Conservation (phyloP, 2,888 invertebrate species). For the Unio pictorum region DNA sequence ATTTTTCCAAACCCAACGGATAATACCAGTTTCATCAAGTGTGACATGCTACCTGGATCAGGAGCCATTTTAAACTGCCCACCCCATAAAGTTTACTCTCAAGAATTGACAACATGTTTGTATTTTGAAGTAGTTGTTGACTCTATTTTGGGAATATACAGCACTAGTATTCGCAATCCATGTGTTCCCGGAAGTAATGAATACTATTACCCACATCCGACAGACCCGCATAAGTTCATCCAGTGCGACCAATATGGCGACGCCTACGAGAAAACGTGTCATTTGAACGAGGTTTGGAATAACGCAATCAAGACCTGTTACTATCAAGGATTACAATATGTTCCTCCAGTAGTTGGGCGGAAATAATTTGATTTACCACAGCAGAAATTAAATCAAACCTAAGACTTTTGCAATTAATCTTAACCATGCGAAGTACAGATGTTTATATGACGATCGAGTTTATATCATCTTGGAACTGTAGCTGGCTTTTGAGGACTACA, state of each 20-base stretch:
- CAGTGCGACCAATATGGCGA: conserved; percentile 60
- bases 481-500: no score
- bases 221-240: conserved; percentile 42
- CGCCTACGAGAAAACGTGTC: conserved; percentile 45
- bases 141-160: conserved; percentile 8
- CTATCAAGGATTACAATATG: no score
- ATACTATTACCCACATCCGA: conserved; percentile 41
- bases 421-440: no score
- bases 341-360: no score
- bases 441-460: no score
- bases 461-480: no score
- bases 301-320: conserved; percentile 39
- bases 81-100: conserved; percentile 33
- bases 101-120: conserved; percentile 34
- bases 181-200: conserved; percentile 23
- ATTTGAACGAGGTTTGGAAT: conserved; percentile 35
- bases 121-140: conserved; percentile 30
- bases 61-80: conserved; percentile 39
- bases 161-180: conserved; percentile 20
- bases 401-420: no score
- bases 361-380: no score
- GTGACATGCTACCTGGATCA: conserved; percentile 34
- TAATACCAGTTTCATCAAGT: conserved; percentile 41
- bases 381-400: no score
- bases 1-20: conserved; percentile 40